These are phyloP conservation scores for Pararge aegeria DNA, from an alignment of 1,140 invertebrate genomes.

Conservation along the genomic window DNA sequence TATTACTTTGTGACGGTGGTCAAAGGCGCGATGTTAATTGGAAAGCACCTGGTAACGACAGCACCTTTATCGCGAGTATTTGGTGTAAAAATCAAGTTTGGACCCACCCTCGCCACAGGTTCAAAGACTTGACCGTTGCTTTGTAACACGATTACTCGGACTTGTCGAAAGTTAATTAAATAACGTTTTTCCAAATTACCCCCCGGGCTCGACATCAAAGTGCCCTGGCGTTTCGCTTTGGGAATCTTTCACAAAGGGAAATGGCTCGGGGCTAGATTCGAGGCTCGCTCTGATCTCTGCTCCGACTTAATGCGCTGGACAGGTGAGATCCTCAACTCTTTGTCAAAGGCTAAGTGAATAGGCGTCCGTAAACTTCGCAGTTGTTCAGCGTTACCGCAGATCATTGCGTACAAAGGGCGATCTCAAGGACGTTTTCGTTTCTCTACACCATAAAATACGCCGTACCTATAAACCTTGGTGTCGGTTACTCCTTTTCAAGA, in stretches of 20 bases:
- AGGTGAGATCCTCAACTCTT: constrained; percentile 57
- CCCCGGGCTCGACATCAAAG: constrained; percentile 71
- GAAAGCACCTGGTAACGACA: constrained; percentile 74
- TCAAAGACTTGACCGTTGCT: constrained; percentile 73
- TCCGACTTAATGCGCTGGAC: constrained; percentile 51
- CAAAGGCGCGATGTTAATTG: constrained; percentile 76
- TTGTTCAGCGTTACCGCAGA: constrained; percentile 15
- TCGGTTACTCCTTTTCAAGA: no score
- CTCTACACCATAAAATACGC: no score
- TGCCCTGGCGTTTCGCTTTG: constrained; percentile 50
- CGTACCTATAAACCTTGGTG: no score
- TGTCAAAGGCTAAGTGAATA: constrained; percentile 39
- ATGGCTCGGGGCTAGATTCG: constrained; percentile 58
- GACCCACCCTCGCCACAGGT: constrained; percentile 35
- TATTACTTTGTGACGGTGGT: constrained; percentile 57
- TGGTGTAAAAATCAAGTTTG: constrained; percentile 71
- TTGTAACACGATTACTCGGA: constrained; percentile 76
- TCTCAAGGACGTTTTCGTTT: not conserved
- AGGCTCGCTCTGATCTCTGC: constrained; percentile 51
- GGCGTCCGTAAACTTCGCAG: constrained; percentile 18
- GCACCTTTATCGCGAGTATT: constrained; percentile 66
- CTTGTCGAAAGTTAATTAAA: constrained; percentile 79
- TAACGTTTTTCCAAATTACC: constrained; percentile 78
- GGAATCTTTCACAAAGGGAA: constrained; percentile 70
- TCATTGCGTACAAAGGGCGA: not conserved